Percentiles rank a stretch among this genome's conserved stretches.
phyloP scores from a whole-genome alignment of 2,888 invertebrate species.

The Ormyrus pomaceus region DNA sequence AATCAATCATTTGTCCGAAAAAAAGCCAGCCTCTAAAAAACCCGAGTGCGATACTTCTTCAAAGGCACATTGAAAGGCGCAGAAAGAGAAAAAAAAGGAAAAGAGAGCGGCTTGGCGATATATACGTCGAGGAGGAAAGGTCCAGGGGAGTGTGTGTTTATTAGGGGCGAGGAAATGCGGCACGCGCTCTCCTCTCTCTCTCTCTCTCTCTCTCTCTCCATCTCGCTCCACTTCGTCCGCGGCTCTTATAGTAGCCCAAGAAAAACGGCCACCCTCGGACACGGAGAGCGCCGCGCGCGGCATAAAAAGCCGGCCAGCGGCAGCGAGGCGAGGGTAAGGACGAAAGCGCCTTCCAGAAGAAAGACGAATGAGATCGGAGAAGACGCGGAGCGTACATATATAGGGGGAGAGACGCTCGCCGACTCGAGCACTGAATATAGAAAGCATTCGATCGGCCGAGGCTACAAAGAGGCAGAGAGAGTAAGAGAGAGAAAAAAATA shows the following conservation, averaged over 20 bases:
- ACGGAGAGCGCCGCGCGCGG: background rate
- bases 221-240: constrained; percentile 1
- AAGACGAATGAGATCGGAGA: constrained; percentile 57
- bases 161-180: constrained; percentile 45
- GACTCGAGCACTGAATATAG: constrained; percentile 65
- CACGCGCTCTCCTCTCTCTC: constrained; percentile 1
- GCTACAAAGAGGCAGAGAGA: constrained; percentile 50
- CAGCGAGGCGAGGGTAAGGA: constrained; percentile 19
- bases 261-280: constrained; percentile 49
- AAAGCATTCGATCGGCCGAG: constrained; percentile 62
- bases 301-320: constrained; percentile 43
- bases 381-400: constrained; percentile 53
- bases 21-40: too few species aligned
- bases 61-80: background rate
- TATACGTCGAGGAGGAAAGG: too few species aligned
- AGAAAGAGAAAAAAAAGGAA: background rate
- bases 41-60: too few species aligned
- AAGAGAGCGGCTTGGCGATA: background rate
- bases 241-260: constrained; percentile 14
- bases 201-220: background rate
- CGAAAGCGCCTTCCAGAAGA: constrained; percentile 8
- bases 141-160: constrained; percentile 23
- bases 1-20: too few species aligned
- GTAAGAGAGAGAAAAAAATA: constrained; percentile 59
- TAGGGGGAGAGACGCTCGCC: constrained; percentile 32